Evolutionary conservation across 30 jellyfish, hydroid and myxozoan species (phyloP), one percentile per base, ranked within the genome.

Genomic region (Phacellophora camtschatica): DNA sequence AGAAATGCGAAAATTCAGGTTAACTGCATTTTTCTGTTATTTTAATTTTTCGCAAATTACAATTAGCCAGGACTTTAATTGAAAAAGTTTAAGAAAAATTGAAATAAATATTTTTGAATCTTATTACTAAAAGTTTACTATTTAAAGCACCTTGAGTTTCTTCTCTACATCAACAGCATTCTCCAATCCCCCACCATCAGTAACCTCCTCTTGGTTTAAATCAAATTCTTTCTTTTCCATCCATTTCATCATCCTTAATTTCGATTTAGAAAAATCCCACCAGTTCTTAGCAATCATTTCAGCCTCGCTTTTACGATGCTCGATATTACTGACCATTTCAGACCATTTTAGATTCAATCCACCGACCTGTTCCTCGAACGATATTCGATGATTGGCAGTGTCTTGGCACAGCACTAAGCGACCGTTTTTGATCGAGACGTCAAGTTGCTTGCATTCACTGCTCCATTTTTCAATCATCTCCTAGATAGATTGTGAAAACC

Each of bases 201-300:
- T 72, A 12, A 31, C 45, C 0, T 33, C 81, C 23, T 57, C 84
- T 25, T 25, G 33, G 5, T 50, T 65, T 24, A 86, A 64, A 69
- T 74, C 96, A 32, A 18, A n/a, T 58, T 86, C 88, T 45, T 86
- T 86, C 71, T 62, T 87, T 65, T 86, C 86, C 96, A 86, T 75
- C 96, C 96, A 86, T 67, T 76, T 75, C 72, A 86, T 31, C 96
- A 86, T 86, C 49, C 81, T 75, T 30, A 68, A 27, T 43, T 83
- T 90, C 49, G 96, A 83, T 20, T 90, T 81, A 12, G 97, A 74
- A 28, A 90, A 66, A 46, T 90, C 96, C 94, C 94, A 90, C 97
- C 97, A 90, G 28, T 90, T 77, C 69, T 66, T 79, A 0, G 97
- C 96, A 0, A 71, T 67, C 28, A 11, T 46, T 57, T 90, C 96